Base-by-base conservation (phyloP, 2,888 invertebrate genomes). In the Drosophila planitibia region DNA sequence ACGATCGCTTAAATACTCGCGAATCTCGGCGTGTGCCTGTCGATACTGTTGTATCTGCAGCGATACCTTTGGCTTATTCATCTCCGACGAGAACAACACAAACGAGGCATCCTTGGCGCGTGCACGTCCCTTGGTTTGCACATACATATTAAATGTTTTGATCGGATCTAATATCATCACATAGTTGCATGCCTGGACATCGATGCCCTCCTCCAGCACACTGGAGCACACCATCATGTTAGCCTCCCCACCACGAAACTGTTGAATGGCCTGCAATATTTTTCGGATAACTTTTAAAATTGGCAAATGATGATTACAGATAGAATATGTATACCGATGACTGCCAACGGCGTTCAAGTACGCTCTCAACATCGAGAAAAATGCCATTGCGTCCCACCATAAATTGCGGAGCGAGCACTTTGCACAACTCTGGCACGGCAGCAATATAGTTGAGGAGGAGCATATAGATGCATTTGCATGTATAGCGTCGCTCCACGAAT, bases 111-210 rank as follows among this genome's bases (percentile, higher is more conserved):
- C 92, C 5, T 91, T 89, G 81, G 95, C 94, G n/a, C 97, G 94
- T 0, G 98, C 98, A 65, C 99, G 95, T 2, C 95, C 98, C 95
- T 98, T 98, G 73, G 97, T 97, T 93, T 98, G 98, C 47, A 98
- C 95, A 90, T 98, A 99, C 0, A 97, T 96, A 58, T 97, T 94
- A 83, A 97, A 97, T 83, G 97, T 96, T 60, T 94, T 91, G 0
- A 97, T 95, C 2, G 93, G 91, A 91, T 97, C 97, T 91, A 96
- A 97, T 59, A 96, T 95, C 25, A 98, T 88, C 0, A 98, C 96
- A 49, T 97, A 93, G 74, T 96, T 96, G 91, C 99, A 99, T 35
- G 95, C 95, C 4, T 96, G 96, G 35, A 98, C 95, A 93, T 98
- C 98, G 12, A 98, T 95, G 0, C 98, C 98, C 94, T 98, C 98